Conservation (phyloP, 2,888 invertebrate genomes). For the Pycnomerus fuliginosus region DNA sequence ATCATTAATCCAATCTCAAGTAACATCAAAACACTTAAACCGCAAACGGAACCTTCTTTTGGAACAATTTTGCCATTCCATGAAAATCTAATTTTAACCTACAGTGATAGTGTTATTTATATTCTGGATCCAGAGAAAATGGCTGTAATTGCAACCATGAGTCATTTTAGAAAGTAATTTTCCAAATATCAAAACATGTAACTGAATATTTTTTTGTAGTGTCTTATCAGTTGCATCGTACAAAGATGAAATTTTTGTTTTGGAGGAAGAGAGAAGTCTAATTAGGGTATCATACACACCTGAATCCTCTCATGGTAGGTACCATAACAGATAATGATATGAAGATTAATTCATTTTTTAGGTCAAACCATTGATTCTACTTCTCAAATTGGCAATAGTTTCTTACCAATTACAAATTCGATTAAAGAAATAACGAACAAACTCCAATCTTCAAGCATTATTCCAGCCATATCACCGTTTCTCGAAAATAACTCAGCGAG, state of each 20-base stretch:
- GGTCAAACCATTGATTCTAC: too few relatives aligned
- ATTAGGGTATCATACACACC: constrained; percentile 75
- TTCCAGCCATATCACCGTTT: constrained; percentile 42
- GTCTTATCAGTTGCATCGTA: constrained; percentile 62
- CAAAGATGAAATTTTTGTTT: constrained; percentile 77
- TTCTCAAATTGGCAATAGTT: not conserved
- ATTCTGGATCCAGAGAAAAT: constrained; percentile 73
- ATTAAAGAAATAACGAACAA: constrained; percentile 46
- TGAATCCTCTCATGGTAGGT: constrained; percentile 53
- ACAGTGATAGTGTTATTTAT: constrained; percentile 69
- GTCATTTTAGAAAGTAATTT: constrained; percentile 61
- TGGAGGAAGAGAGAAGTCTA: constrained; percentile 77
- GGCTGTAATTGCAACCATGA: constrained; percentile 66
- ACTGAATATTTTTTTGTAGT: constrained; percentile 44
- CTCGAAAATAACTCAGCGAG: constrained; percentile 33
- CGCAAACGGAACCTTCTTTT: constrained; percentile 61
- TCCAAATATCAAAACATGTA: constrained; percentile 2
- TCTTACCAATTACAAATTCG: not conserved
- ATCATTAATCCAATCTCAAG: constrained; percentile 67
- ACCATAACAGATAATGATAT: too few relatives aligned
- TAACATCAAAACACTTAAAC: constrained; percentile 47
- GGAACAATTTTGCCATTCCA: constrained; percentile 66
- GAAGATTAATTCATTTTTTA: too few relatives aligned
- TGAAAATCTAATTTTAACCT: constrained; percentile 72
- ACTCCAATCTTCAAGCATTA: constrained; percentile 45